phyloP scores from a whole-genome alignment of 2,113 vertebrate species.

The Oryzias curvinotus region DNA sequence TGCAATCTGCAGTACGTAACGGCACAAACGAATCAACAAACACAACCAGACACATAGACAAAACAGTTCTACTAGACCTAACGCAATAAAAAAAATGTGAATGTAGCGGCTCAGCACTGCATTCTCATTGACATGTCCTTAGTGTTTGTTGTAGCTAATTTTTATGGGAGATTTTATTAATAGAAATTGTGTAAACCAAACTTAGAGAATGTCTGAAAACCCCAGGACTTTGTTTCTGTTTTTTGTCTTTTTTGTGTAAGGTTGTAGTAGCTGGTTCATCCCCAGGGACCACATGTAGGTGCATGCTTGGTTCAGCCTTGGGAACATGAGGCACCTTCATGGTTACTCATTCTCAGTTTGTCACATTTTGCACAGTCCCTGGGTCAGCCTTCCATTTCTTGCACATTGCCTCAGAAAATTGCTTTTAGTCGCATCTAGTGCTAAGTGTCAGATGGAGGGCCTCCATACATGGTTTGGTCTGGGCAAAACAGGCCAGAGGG shows the following conservation, averaged over 20 bases:
- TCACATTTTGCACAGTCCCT: slow-evolving; percentile 13
- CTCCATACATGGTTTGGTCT: slow-evolving; percentile 16
- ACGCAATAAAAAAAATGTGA: background rate
- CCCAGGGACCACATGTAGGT: background rate
- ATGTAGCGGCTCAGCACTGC: too few species aligned
- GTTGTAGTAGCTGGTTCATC: background rate
- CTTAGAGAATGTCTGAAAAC: background rate
- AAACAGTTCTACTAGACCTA: background rate
- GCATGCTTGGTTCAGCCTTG: slow-evolving; percentile 2
- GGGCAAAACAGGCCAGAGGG: slow-evolving; percentile 7
- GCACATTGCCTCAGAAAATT: slow-evolving; percentile 53
- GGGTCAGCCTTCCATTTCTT: slow-evolving; percentile 23
- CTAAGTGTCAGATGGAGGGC: background rate
- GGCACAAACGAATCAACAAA: slow-evolving; percentile 4
- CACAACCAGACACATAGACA: slow-evolving; percentile 4
- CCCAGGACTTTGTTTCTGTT: background rate
- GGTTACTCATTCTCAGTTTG: slow-evolving; percentile 29
- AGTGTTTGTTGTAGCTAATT: too few species aligned
- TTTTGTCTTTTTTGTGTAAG: background rate
- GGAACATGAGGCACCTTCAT: slow-evolving; percentile 11
- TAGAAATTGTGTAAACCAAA: background rate
- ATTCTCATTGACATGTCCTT: too few species aligned
- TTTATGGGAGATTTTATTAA: too few species aligned
- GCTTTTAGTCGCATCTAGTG: slow-evolving; percentile 30
- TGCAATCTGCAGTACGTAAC: slow-evolving; percentile 89